Base-by-base conservation (phyloP, 2,888 invertebrate species). In the Conus canariensis region DNA sequence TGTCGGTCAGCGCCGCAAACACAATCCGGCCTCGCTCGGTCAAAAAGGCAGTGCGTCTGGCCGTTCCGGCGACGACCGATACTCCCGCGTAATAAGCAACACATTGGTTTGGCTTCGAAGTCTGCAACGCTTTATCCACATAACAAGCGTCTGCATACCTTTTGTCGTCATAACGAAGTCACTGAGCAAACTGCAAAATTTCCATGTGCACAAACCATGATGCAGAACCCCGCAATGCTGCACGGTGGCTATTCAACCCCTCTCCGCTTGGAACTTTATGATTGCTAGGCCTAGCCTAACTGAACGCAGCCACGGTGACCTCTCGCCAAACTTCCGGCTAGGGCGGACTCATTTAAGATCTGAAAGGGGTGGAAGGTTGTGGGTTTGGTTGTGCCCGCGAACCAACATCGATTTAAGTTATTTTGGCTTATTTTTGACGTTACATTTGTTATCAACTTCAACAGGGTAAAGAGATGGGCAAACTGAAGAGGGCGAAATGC, bases 241-340 rank as follows among this genome's bases (percentile, higher is more conserved):
- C 80, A 88, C 88, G 88, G 87, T 74, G 67, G 85, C 58, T 58
- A 59, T 59, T 85, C 19, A 58, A 60, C 25, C 64, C 58, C 45
- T 67, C 86, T 85, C 45, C 67, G 85, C 88, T 88, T 74, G 88
- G 90, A 85, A 90, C 90, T 90, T 85, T 30, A 83, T 82, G 58
- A 67, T 85, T 86, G 88, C 88, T 88, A 90, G 45, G 45, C 45
- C 64, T 64, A 16, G 64, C 64, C 12, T 14, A 45, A 85, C 83
- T 86, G 90, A 91, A 90, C 90, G 86, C 90, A 86, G 89, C 90
- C 87, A 87, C 59, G 85, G 85, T 91, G 91, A 91, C 91, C 91
- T 91, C 91, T 90, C 90, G 88, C 88, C 82, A 90, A 86, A 91
- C 91, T 91, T 91, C 91, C 91, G 91, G 91, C 88, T 90, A 88